Percentiles rank a stretch among this genome's conserved stretches.
These are phyloP conservation scores for Callipepla californica DNA, from an alignment of 2,113 vertebrate species.

Conservation along the genomic window DNA sequence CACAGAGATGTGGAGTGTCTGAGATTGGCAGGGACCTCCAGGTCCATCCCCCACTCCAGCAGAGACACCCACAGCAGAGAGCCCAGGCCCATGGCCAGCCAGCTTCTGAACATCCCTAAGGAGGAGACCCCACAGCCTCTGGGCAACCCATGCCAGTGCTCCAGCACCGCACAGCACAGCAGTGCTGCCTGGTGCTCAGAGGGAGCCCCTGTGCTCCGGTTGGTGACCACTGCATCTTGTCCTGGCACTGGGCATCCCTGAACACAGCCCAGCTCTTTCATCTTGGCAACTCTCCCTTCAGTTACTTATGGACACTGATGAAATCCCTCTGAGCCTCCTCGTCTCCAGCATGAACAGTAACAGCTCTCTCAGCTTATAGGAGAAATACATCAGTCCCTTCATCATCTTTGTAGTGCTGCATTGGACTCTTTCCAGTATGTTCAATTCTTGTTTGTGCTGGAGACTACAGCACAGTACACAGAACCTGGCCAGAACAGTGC, in stretches of 20 bases:
- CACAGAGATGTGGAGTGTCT: fast-evolving
- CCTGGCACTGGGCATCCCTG: neutral
- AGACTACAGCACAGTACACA: neutral
- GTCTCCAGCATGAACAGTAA: neutral
- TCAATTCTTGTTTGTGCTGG: neutral
- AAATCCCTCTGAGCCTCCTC: neutral
- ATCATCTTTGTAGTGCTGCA: neutral
- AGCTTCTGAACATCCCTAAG: neutral
- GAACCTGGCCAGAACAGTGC: neutral
- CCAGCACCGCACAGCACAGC: neutral
- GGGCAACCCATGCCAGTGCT: neutral
- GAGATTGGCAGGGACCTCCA: neutral
- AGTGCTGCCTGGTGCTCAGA: neutral
- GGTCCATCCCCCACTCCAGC: no score
- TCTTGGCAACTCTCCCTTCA: neutral
- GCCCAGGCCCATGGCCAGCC: neutral
- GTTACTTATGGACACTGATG: neutral
- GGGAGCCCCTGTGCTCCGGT: neutral
- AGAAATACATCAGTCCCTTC: neutral
- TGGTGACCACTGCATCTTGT: neutral
- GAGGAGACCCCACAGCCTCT: neutral
- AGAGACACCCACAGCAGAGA: fast-evolving
- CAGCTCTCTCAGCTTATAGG: neutral
- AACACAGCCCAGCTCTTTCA: neutral
- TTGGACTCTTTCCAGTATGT: neutral